Conservation (phyloP, 2,888 invertebrate genomes). For the Lagria hirta region DNA sequence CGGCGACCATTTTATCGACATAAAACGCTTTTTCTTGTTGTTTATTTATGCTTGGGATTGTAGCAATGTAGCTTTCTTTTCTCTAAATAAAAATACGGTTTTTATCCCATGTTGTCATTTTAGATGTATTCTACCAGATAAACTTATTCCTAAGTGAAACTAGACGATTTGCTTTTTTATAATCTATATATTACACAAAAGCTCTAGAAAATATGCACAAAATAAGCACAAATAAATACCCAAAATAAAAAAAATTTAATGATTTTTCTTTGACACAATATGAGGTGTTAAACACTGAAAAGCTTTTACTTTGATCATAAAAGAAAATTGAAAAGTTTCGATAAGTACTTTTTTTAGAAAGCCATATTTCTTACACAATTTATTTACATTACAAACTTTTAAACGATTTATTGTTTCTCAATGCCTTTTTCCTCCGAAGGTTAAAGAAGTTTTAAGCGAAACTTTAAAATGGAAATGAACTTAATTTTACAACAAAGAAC, state of each 20-base stretch:
- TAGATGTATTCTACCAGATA: too few relatives aligned
- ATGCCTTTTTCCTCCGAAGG: constrained; percentile 9
- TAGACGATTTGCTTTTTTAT: too few relatives aligned
- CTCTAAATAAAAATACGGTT: too few relatives aligned
- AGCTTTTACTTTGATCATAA: constrained; percentile 48
- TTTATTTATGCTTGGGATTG: constrained; percentile 16
- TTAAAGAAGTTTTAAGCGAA: too few relatives aligned
- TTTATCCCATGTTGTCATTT: too few relatives aligned
- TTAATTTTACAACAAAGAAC: too few relatives aligned
- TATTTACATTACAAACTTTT: constrained; percentile 30
- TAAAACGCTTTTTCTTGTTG: constrained; percentile 6
- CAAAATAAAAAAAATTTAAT: constrained; percentile 48
- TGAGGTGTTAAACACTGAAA: constrained; percentile 43
- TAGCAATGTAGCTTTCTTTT: constrained; percentile 9
- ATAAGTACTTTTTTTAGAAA: constrained; percentile 30
- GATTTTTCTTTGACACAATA: constrained; percentile 42
- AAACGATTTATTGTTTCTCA: constrained; percentile 28
- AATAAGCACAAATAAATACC: too few relatives aligned
- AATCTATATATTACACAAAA: too few relatives aligned
- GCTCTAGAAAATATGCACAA: too few relatives aligned
- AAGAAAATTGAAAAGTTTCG: constrained; percentile 45
- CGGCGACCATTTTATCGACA: constrained; percentile 12
- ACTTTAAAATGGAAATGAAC: too few relatives aligned
- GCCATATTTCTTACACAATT: constrained; percentile 29
- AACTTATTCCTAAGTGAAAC: too few relatives aligned